These are phyloP conservation scores for Tonatia bakeri DNA, from an alignment of 2,113 vertebrate species.

Conservation along the genomic window DNA sequence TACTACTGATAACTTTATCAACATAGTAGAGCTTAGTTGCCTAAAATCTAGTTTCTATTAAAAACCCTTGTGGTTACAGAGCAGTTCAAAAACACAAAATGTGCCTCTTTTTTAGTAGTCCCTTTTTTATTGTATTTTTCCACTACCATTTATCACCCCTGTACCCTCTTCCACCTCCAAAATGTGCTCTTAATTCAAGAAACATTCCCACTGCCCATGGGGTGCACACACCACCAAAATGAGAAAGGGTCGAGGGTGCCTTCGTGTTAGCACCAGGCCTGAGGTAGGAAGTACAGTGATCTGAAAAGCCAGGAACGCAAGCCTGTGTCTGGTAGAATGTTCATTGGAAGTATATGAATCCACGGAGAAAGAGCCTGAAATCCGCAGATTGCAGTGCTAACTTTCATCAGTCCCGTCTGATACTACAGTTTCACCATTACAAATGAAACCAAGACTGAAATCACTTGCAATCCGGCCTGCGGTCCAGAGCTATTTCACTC, in stretches of 20 bases:
- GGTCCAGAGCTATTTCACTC: background rate
- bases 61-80: background rate
- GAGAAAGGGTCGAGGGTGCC: background rate
- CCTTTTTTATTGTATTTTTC: too few species aligned
- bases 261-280: background rate
- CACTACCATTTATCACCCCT: too few species aligned
- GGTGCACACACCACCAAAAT: background rate
- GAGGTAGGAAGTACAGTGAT: background rate
- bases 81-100: background rate
- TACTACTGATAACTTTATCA: background rate
- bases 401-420: background rate
- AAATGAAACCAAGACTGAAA: background rate
- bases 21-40: background rate
- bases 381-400: background rate
- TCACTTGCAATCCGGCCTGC: background rate
- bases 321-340: background rate
- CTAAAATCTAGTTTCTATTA: constrained; percentile 36
- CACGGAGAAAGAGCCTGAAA: background rate
- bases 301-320: background rate
- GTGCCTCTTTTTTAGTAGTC: background rate
- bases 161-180: background rate
- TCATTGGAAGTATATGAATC: background rate
- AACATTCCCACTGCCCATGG: background rate
- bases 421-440: background rate
- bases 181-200: background rate